phyloP scores from a whole-genome alignment of 2,113 vertebrate species.

The Cochlearius cochlearius region DNA sequence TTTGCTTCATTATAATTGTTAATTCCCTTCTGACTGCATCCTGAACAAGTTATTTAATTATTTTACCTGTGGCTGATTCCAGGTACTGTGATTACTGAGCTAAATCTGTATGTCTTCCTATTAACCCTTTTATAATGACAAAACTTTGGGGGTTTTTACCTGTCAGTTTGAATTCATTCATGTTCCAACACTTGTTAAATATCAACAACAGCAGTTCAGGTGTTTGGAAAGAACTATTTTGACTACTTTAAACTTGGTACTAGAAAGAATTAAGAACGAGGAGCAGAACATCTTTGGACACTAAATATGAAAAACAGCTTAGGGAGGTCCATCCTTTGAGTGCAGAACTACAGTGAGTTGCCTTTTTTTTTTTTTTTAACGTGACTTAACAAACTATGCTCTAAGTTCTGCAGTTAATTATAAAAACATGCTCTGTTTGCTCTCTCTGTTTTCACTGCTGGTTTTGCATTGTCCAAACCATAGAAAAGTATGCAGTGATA shows the following conservation, averaged over 20 bases:
- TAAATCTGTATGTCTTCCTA: not conserved
- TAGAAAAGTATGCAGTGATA: slow-evolving; percentile 66
- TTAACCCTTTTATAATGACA: not conserved
- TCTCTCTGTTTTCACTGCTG: slow-evolving; percentile 34
- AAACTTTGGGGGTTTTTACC: not conserved
- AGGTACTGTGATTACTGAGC: not conserved
- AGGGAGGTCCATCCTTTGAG: not conserved
- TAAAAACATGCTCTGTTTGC: slow-evolving; percentile 59
- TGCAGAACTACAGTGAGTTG: not conserved
- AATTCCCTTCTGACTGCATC: not conserved
- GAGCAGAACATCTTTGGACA: not conserved
- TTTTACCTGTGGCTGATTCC: not conserved
- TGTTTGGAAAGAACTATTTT: not conserved
- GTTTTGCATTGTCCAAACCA: slow-evolving; percentile 59
- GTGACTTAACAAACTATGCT: not conserved
- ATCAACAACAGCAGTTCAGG: not conserved
- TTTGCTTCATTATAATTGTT: not conserved
- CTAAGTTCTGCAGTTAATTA: slow-evolving; percentile 63
- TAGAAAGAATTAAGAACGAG: not conserved
- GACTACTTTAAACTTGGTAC: not conserved
- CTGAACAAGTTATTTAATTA: not conserved
- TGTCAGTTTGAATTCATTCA: not conserved
- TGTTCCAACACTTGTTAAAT: not conserved
- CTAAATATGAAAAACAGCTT: not conserved
- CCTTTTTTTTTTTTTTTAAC: not conserved